A percentile compares a stretch with the other conserved stretches of the same genome.
These are phyloP conservation scores for Ceratina japonica DNA, from an alignment of 1,140 invertebrate species.

Conservation along the genomic window DNA sequence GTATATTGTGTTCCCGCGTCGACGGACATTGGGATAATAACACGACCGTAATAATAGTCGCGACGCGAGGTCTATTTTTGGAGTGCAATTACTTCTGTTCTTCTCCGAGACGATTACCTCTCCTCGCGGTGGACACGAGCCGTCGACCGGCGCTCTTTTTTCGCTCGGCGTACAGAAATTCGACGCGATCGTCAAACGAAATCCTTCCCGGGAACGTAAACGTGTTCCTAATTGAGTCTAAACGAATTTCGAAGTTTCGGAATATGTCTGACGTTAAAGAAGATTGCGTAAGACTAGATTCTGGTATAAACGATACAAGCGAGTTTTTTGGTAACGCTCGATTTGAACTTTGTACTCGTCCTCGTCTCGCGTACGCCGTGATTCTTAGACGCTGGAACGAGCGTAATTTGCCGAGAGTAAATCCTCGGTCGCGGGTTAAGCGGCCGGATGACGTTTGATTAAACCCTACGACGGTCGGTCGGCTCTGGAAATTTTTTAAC, in stretches of 20 bases:
- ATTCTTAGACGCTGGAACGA: background rate
- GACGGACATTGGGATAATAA: slow-evolving; percentile 23
- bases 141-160: no score
- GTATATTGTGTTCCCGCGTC: background rate
- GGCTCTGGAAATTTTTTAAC: background rate
- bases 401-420: background rate
- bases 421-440: slow-evolving; percentile 25
- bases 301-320: background rate
- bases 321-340: background rate
- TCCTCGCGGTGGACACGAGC: background rate
- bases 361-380: background rate
- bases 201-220: background rate
- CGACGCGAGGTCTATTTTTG: slow-evolving; percentile 37
- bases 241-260: no score
- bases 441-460: background rate
- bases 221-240: no score
- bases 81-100: background rate
- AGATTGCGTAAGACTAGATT: no score
- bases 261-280: no score
- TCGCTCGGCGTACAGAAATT: background rate
- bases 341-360: slow-evolving; percentile 14
- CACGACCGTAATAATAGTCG: slow-evolving; percentile 17
- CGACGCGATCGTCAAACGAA: background rate
- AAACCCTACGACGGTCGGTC: background rate
- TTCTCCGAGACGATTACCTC: background rate